These are phyloP conservation scores for Cistogaster globosa DNA, from an alignment of 2,888 invertebrate genomes.

Conservation along the genomic window DNA sequence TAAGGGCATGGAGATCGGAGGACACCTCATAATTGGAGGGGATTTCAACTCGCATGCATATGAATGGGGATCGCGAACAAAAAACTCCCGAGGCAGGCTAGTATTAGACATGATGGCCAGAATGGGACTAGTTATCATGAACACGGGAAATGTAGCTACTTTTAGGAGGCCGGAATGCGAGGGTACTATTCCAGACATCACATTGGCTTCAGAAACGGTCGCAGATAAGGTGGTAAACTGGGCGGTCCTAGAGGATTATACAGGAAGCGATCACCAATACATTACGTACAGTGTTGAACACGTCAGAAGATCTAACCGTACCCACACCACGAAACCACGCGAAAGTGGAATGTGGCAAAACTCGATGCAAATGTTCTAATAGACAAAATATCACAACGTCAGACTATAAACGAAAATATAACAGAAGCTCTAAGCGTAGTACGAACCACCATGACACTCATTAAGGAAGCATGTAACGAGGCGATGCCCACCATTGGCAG, in stretches of 20 bases:
- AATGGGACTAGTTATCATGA: background rate
- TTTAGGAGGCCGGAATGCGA: constrained; percentile 4
- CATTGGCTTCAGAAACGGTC: background rate
- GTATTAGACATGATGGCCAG: background rate
- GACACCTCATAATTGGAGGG: background rate
- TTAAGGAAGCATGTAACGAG: background rate
- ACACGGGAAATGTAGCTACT: background rate
- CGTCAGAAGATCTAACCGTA: background rate
- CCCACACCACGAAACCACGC: background rate
- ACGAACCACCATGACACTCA: background rate
- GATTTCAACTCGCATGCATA: background rate
- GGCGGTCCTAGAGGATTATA: constrained; percentile 2
- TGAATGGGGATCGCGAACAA: background rate
- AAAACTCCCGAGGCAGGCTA: background rate
- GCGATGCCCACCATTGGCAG: background rate
- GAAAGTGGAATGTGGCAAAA: constrained; percentile 18
- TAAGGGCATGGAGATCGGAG: background rate
- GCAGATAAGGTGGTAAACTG: background rate
- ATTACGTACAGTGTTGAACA: background rate
- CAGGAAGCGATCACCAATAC: constrained; percentile 27
- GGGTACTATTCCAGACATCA: constrained; percentile 14
- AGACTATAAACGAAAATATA: background rate
- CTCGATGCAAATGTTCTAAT: background rate
- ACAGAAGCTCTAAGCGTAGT: background rate
- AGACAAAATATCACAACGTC: background rate